Conservation (phyloP, 2,797 vertebrate genomes). For the Clarias pachynema region DNA sequence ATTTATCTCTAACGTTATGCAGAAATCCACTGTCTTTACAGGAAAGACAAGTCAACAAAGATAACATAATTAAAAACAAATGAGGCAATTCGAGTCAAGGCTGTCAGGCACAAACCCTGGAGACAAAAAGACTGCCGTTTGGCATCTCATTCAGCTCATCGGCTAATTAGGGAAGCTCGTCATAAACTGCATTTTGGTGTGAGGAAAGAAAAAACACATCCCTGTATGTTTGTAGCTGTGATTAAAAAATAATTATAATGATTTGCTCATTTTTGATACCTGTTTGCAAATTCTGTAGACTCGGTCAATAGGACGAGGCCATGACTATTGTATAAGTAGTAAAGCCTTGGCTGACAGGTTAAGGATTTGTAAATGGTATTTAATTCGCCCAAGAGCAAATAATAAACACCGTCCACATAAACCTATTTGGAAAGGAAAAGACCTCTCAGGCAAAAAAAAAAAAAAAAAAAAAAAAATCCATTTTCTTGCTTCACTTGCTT, state of each 20-base stretch:
- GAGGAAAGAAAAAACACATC: not conserved
- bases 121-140: not conserved
- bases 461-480: constrained; percentile 53
- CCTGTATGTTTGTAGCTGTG: not conserved
- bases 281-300: not conserved
- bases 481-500: constrained; percentile 57
- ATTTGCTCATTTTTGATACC: not conserved
- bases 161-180: not conserved
- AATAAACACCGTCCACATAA: constrained; percentile 46
- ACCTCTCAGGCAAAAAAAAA: constrained; percentile 51
- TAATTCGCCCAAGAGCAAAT: constrained; percentile 51
- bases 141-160: constrained; percentile 8
- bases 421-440: constrained; percentile 41
- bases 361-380: constrained; percentile 51
- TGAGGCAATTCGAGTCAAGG: constrained; percentile 10
- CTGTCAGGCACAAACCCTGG: not conserved
- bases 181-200: not conserved
- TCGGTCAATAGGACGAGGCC: not conserved
- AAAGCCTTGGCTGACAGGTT: constrained; percentile 33
- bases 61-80: constrained; percentile 23
- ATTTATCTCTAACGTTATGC: not conserved
- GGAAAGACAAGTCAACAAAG: not conserved
- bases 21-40: not conserved
- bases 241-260: too few relatives aligned
- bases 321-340: constrained; percentile 18